Evolutionary conservation across 2,113 vertebrate species (phyloP), one percentile per base, ranked within the genome.

Genomic region (Otus sunia): DNA sequence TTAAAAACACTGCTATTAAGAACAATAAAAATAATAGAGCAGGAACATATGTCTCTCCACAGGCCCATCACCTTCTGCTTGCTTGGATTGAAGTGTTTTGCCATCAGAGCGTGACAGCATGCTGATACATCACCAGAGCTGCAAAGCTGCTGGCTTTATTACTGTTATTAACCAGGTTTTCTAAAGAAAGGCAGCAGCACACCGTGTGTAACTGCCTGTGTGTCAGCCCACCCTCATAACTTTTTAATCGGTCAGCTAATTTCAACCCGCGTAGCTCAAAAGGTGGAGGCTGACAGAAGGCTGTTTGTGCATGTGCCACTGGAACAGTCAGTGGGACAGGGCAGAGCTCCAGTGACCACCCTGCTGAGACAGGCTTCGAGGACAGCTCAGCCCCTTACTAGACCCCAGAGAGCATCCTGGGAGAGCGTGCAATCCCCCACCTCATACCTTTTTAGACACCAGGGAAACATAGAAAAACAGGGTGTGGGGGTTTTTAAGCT

Each of bases 41-140:
- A 58, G 72, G 86, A 93, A 81, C 95, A 89, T 88, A 88, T 81
- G 95, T 93, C 88, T 92, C 90, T 96, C 96, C 1, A 4, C 92
- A 94, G 95, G 94, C 83, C 79, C 64, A 92, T 95, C 95, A 92
- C 96, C 69, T 96, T 95, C 76, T 75, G 68, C 83, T 81, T 71
- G n/a, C 88, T 68, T 72, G 79, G 92, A 93, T 92, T 93, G 94
- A 97, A 95, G 94, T 93, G 83, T 96, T 96, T 95, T 96, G 85
- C 92, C 88, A 96, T 91, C 96, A 86, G 88, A 96, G 86, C 14
- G 0, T 81, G 86, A 75, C 95, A 93, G 68, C 95, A 77, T 1
- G 79, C 95, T 95, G 94, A 55, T 91, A 50, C 52, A 91, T 83
- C 91, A 86, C 55, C 74, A 83, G 55, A 84, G 79, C 63, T 5